phyloP scores from a whole-genome alignment of 2,113 vertebrate species.

The Python bivittatus region DNA sequence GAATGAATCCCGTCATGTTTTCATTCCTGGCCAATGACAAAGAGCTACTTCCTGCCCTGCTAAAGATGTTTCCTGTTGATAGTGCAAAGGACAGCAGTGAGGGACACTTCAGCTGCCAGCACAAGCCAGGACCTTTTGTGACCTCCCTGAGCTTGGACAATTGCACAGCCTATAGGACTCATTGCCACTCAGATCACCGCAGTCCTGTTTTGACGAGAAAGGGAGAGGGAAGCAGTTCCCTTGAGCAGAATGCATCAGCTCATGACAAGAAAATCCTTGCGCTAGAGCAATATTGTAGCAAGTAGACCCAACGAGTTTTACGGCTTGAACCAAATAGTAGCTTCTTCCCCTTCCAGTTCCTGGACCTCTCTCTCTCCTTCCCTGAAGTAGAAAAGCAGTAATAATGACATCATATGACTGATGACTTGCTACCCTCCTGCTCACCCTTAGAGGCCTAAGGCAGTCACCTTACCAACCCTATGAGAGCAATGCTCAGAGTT shows the following conservation, averaged over 20 bases:
- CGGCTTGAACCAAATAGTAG: background rate
- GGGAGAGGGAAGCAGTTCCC: background rate
- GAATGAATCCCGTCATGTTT: slow-evolving; percentile 75
- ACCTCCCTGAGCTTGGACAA: slow-evolving; percentile 67
- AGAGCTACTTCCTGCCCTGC: slow-evolving; percentile 85
- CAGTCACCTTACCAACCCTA: background rate
- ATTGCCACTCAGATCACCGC: slow-evolving; percentile 39
- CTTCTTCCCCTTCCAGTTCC: background rate
- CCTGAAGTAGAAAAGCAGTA: background rate
- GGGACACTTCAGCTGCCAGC: slow-evolving; percentile 58
- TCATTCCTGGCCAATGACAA: slow-evolving; percentile 83
- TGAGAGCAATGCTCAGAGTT: background rate
- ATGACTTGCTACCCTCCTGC: background rate
- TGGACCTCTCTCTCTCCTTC: background rate
- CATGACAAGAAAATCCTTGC: background rate
- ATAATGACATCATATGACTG: background rate
- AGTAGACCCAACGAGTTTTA: background rate
- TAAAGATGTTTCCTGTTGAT: slow-evolving; percentile 99
- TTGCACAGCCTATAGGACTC: slow-evolving; percentile 51
- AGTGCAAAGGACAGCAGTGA: slow-evolving; percentile 60
- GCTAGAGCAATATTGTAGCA: background rate
- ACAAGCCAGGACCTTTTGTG: slow-evolving; percentile 79
- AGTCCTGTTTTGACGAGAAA: slow-evolving; percentile 27
- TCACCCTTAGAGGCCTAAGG: background rate
- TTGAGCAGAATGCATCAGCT: background rate